These are phyloP conservation scores for Plectropomus leopardus DNA, from an alignment of 2,113 vertebrate species.

Conservation along the genomic window DNA sequence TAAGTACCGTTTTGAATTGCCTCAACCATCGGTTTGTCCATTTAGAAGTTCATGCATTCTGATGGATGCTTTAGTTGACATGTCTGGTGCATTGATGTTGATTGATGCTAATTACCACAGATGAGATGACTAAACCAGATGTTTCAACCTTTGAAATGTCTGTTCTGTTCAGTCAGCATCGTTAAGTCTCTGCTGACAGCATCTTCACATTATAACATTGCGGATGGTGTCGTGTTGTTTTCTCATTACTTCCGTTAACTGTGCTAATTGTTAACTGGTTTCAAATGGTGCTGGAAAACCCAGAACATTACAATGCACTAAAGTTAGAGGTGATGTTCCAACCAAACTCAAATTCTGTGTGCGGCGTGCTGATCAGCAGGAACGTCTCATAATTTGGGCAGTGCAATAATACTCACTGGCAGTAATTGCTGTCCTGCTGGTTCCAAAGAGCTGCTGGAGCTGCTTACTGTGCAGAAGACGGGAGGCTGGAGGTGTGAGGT, in stretches of 20 bases:
- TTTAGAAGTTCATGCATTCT: not conserved
- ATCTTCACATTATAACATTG: not conserved
- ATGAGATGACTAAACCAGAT: conserved; percentile 10
- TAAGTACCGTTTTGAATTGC: not conserved
- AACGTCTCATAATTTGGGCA: conserved; percentile 6
- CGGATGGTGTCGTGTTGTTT: not conserved
- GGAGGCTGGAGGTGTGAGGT: conserved; percentile 59
- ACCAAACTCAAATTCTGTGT: conserved; percentile 1
- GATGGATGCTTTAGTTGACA: not conserved
- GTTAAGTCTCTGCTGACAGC: not conserved
- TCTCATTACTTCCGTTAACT: not conserved
- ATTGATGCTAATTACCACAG: conserved; percentile 31
- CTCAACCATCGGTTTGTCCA: not conserved
- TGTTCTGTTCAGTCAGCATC: not conserved
- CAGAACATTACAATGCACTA: not conserved
- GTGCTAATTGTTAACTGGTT: not conserved
- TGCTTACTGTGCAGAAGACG: conserved; percentile 62
- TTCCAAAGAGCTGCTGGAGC: conserved; percentile 61
- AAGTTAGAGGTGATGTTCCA: conserved; percentile 7
- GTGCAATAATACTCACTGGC: conserved; percentile 75
- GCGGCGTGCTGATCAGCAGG: conserved; percentile 17
- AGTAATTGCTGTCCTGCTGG: conserved; percentile 68
- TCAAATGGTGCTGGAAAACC: not conserved
- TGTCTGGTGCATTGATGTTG: not conserved
- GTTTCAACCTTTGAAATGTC: not conserved